These are phyloP conservation scores for Ichneumoninae sp. DNA, from an alignment of 2,888 invertebrate species.

Conservation along the genomic window DNA sequence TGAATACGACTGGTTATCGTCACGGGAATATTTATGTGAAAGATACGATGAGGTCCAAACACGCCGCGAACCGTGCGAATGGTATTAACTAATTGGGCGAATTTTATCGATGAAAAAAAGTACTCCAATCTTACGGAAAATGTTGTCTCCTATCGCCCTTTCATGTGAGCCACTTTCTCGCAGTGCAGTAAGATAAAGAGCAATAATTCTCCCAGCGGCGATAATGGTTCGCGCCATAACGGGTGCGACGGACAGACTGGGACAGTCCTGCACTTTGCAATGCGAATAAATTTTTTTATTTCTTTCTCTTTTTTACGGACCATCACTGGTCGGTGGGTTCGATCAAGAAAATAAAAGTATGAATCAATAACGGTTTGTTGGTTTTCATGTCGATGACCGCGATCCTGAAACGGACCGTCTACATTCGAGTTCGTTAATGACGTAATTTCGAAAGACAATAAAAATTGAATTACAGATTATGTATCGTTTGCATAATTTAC, in stretches of 20 bases:
- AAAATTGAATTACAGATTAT: background rate
- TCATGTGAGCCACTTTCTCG: too few relatives aligned
- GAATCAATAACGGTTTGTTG: too few relatives aligned
- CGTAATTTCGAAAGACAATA: background rate
- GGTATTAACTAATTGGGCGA: background rate
- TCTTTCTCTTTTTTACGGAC: too few relatives aligned
- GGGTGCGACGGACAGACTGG: too few relatives aligned
- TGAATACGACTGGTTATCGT: conserved; percentile 6
- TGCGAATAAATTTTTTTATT: too few relatives aligned
- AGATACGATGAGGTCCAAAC: background rate
- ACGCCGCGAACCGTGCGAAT: background rate
- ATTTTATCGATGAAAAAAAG: background rate
- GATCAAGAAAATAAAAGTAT: too few relatives aligned
- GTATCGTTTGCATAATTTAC: background rate
- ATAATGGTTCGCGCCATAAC: too few relatives aligned
- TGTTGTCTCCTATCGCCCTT: background rate
- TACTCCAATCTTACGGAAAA: background rate
- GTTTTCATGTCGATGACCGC: too few relatives aligned
- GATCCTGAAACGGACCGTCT: background rate
- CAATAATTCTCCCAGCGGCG: background rate
- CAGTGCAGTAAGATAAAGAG: background rate
- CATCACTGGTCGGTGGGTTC: too few relatives aligned
- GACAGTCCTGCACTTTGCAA: too few relatives aligned
- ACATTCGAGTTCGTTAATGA: background rate
- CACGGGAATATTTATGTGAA: background rate